phyloP scores from a whole-genome alignment of 2,888 invertebrate species.

The Brenthis hecate region DNA sequence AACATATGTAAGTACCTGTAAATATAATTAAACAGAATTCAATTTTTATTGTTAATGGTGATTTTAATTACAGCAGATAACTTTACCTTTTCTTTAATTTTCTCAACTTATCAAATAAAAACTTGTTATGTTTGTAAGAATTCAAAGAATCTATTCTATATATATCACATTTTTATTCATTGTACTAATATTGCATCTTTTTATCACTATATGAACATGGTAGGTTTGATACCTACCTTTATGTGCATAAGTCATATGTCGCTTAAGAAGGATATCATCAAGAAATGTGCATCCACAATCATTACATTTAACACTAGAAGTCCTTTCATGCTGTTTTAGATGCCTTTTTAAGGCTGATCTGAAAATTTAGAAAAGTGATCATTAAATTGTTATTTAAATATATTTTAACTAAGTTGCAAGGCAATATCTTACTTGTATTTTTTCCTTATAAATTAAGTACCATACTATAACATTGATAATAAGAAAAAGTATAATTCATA shows the following conservation, averaged over 20 bases:
- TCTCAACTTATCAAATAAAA: no score
- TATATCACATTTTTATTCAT: no score
- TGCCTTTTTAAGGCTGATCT: constrained; percentile 72
- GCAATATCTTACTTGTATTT: neutral
- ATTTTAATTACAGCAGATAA: neutral
- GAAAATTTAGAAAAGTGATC: constrained; percentile 28
- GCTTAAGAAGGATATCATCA: constrained; percentile 65
- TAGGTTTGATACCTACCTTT: constrained; percentile 54
- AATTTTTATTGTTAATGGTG: neutral
- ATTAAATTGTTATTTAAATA: neutral
- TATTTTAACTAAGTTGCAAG: neutral
- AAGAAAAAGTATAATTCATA: no score
- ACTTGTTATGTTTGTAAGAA: no score
- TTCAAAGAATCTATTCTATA: no score
- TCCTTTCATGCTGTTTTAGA: constrained; percentile 71
- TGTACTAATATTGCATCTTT: no score
- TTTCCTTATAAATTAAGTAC: no score
- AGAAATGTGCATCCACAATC: constrained; percentile 64
- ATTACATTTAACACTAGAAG: constrained; percentile 59
- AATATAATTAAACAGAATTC: constrained; percentile 29
- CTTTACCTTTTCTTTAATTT: neutral
- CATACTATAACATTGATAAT: no score
- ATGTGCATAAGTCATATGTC: constrained; percentile 74
- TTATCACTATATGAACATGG: no score
- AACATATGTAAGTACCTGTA: constrained; percentile 63